Evolutionary conservation across 37 sponge, comb jelly and placozoan genomes (phyloP).

Genomic region (Tethya wilhelma): DNA sequence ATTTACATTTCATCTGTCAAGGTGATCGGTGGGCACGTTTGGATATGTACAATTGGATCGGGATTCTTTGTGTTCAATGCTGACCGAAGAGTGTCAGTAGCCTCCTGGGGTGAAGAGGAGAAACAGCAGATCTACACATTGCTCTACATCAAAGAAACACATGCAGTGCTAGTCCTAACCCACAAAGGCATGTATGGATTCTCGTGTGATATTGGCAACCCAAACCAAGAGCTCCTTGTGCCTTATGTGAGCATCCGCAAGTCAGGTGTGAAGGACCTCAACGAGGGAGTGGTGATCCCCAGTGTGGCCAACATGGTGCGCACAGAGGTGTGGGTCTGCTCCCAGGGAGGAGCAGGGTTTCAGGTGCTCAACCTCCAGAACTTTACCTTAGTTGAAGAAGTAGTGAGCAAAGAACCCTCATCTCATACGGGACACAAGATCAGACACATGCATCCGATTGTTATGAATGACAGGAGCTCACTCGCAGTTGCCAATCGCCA

Average conservation of each 20-base stretch:
- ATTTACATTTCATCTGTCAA: conserved; percentile 16
- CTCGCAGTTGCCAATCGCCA: conserved; percentile 39
- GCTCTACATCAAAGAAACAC: neutral
- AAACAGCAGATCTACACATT: conserved; percentile 15
- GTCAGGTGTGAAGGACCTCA: neutral
- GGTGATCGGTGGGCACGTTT: conserved; percentile 10
- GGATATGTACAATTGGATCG: conserved; percentile 38
- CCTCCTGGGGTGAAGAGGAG: conserved; percentile 20
- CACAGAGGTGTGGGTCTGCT: conserved; percentile 41
- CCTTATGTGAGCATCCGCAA: neutral
- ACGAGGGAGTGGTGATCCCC: conserved; percentile 33
- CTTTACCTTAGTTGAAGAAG: conserved; percentile 6
- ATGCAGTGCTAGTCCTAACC: conserved; percentile 30
- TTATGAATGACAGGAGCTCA: neutral
- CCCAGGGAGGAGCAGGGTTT: conserved; percentile 12
- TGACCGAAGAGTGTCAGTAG: neutral
- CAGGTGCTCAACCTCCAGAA: neutral
- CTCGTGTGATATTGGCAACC: neutral
- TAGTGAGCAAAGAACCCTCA: neutral
- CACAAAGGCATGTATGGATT: conserved; percentile 31
- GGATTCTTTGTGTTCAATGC: conserved; percentile 38
- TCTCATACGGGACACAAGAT: neutral
- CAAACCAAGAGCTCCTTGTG: neutral
- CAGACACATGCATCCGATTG: conserved; percentile 7
- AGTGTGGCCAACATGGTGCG: neutral